Evolutionary conservation across 2,113 vertebrate species (phyloP), one percentile per base, ranked within the genome.

Genomic region (Cairina moschata): DNA sequence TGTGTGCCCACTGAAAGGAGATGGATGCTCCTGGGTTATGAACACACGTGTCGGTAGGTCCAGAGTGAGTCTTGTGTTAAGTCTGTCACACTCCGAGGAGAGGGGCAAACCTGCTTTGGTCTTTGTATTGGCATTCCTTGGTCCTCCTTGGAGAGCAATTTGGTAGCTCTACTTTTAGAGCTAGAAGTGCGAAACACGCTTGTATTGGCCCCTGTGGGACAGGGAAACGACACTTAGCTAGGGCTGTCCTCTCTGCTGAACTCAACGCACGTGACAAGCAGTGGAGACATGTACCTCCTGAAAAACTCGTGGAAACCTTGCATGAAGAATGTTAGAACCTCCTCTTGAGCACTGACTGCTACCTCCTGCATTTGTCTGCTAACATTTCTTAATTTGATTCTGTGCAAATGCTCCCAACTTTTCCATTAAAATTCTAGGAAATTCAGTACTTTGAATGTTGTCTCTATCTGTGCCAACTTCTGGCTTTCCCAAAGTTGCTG

Each of bases 11-110:
- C 3, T 20, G 56, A 36, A 58, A 42, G 44, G 34, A n/a, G 48
- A 58, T 34, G 23, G 17, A 10, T 38, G 56, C 18, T 65, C 22
- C 50, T 34, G n/a, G 25, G 5, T 56, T 65, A 60, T 48, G 48
- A 86, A 34, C 1, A 0, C 13, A 5, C 1, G 1, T 11, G 31
- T 50, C 42, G 56, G 54, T 5, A 68, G n/a, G 13, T 86, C 20
- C 20, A 4, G 6, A 17, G 15, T 13, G 32, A 87, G 11, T n/a
- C 38, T 32, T 28, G 2, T 23, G 6, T 69, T 69, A 58, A 69
- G 44, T 13, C 34, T 50, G 34, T 44, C 11, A 11, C 21, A 1
- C 20, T 68, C 68, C 11, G 17, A 69, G 21, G n/a, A 73, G 36
- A 46, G 23, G 6, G 40, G 77, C 9, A 63, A 68, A 60, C 81